phyloP scores from a whole-genome alignment of 1,140 invertebrate genomes.

The Caenorhabditis briggsae region DNA sequence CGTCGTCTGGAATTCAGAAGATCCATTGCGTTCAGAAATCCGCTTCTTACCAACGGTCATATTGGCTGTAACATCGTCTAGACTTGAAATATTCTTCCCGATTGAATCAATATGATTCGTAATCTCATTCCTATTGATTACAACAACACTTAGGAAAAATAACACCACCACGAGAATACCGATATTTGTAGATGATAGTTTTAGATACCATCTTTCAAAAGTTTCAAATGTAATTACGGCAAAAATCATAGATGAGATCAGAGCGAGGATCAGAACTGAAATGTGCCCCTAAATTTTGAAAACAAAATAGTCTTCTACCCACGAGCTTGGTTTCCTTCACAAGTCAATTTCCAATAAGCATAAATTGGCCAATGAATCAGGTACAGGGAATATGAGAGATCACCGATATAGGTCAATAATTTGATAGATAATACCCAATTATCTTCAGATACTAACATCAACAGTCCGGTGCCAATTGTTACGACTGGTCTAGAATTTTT shows the following conservation, averaged over 20 bases:
- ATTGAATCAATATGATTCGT: neutral
- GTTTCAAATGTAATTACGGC: neutral
- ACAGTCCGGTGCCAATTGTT: conserved; percentile 11
- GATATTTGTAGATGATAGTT: conserved; percentile 1
- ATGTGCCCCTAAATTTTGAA: neutral
- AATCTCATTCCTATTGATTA: neutral
- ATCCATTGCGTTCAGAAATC: neutral
- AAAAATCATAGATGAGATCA: neutral
- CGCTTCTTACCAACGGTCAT: neutral
- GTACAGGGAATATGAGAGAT: conserved; percentile 19
- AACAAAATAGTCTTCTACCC: neutral
- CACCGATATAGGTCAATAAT: conserved; percentile 13
- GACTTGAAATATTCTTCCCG: neutral
- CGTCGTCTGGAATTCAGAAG: neutral
- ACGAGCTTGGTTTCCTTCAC: conserved; percentile 1
- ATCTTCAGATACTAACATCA: conserved; percentile 15
- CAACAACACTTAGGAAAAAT: neutral
- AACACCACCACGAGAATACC: neutral
- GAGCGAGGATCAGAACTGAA: neutral
- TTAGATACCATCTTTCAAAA: conserved; percentile 13
- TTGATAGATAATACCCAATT: neutral
- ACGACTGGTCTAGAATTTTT: neutral
- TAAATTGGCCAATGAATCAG: conserved; percentile 49
- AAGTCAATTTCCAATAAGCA: conserved; percentile 31
- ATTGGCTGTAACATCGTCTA: neutral